Percentiles rank a stretch among this genome's conserved stretches.
Conservation (phyloP, 2,113 vertebrate species). For the Prietella phreatophila region DNA sequence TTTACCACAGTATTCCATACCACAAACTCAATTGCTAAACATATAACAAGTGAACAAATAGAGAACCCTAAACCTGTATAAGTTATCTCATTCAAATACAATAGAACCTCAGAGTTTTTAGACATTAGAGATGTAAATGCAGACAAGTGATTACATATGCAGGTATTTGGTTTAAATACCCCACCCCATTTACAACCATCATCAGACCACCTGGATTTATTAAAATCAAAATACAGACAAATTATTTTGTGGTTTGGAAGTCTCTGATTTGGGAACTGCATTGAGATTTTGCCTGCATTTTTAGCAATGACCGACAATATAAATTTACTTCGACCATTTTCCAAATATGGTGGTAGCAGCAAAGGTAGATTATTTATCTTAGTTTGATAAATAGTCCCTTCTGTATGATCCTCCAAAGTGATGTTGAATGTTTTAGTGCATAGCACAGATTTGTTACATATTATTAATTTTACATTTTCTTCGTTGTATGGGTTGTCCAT, state of each 20-base stretch:
- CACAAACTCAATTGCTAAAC: constrained; percentile 75
- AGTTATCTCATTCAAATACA: constrained; percentile 66
- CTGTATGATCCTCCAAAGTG: neutral
- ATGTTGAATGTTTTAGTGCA: neutral
- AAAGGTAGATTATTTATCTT: constrained; percentile 68
- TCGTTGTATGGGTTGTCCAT: fast-evolving
- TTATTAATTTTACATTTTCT: constrained; percentile 62
- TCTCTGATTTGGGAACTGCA: constrained; percentile 61
- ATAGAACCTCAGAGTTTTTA: neutral
- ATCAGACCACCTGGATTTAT: fast-evolving
- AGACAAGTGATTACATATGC: constrained; percentile 79
- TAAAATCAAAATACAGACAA: constrained; percentile 81
- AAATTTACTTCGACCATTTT: constrained; percentile 47
- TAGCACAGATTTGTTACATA: fast-evolving
- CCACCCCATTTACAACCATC: constrained; percentile 23
- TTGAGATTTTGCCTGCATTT: constrained; percentile 9
- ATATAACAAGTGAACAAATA: constrained; percentile 74
- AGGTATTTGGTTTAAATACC: neutral
- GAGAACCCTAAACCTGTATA: constrained; percentile 76
- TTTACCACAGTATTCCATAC: constrained; percentile 86
- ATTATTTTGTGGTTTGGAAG: fast-evolving
- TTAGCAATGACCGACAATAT: constrained; percentile 71
- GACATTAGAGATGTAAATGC: constrained; percentile 87
- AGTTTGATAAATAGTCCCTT: constrained; percentile 61
- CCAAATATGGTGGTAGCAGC: constrained; percentile 56